Evolutionary conservation across 1,140 invertebrate genomes (phyloP), one percentile per base, ranked within the genome.

Genomic region (Trichonephila inaurata): DNA sequence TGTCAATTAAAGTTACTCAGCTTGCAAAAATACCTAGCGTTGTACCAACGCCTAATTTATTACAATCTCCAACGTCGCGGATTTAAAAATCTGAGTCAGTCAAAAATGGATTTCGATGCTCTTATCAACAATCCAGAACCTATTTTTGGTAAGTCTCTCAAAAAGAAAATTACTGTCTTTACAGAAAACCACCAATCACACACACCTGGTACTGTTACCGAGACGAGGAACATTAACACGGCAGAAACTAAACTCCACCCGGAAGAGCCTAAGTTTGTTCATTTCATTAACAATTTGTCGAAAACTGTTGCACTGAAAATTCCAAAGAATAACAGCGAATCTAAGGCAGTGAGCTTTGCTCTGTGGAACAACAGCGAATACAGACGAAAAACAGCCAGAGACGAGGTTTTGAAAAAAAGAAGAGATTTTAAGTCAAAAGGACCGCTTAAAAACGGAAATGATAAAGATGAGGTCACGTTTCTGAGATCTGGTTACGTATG

Each of bases 161-260:
- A 77, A 77, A 77, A 77, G 72, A 77, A 77, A 77, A 77, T 77
- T 14, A 77, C 28, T 33, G 28, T 77, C 5, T 77, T 77, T 77
- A 77, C 72, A 77, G 28, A 77, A 28, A 77, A 19, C 33, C 24
- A 14, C 5, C 24, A 33, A 77, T 18, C 14, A 19, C 28, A 33
- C 16, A n/a, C n/a, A n/a, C 14, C 28, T 14, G 5, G n/a, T n/a
- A n/a, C 16, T 40, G 72, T 40, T 28, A 40, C 18, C 14, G 28
- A 40, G 16, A 40, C 16, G 18, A 33, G 28, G 18, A 40, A 40
- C 16, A 40, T 40, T 2, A 77, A 33, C 18, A 10, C 28, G 4
- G 28, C 33, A 0, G 18, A 28, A 6, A 33, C 28, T 40, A 28
- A 28, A 40, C 16, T 7, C 40, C 72, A 33, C 33, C 28, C 72